A percentile compares a stretch with the other conserved stretches of the same genome.
Evolutionary conservation across 2,797 vertebrate genomes (phyloP).

Genomic region (Chaetodon trifasciatus): DNA sequence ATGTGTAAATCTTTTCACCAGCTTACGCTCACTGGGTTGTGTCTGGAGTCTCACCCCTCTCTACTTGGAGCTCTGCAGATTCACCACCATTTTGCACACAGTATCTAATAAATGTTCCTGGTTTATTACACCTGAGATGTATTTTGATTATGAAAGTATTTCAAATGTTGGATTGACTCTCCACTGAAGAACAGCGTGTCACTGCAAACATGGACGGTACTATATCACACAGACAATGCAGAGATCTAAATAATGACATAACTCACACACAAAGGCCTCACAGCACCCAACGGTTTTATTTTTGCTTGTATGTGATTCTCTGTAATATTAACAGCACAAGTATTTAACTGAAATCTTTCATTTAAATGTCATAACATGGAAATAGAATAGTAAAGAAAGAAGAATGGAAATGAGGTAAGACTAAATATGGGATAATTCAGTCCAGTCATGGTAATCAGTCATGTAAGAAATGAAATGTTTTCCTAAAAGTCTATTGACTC

Average conservation of each 20-base stretch:
- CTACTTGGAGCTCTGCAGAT: constrained; percentile 47
- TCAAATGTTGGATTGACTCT: constrained; percentile 3
- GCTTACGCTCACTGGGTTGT: constrained; percentile 2
- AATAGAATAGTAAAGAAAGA: background rate
- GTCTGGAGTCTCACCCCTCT: constrained; percentile 18
- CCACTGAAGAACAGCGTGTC: background rate
- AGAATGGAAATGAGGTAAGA: background rate
- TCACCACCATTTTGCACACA: constrained; percentile 67
- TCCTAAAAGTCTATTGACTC: background rate
- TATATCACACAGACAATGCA: background rate
- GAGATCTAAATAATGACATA: too few relatives aligned
- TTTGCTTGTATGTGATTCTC: background rate
- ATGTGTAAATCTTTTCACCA: constrained; percentile 22
- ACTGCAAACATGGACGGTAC: background rate
- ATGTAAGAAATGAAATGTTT: constrained; percentile 10
- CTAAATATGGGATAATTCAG: background rate
- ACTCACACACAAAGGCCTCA: background rate
- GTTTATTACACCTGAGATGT: constrained; percentile 34
- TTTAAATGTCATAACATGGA: background rate
- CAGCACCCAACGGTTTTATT: background rate
- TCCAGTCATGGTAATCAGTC: background rate
- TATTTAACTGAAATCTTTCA: background rate
- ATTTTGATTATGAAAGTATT: constrained; percentile 8
- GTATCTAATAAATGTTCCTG: constrained; percentile 72
- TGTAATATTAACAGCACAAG: too few relatives aligned